A percentile compares a stretch with the other conserved stretches of the same genome.
These are phyloP conservation scores for Grammomys surdaster DNA, from an alignment of 2,113 vertebrate genomes.

Conservation along the genomic window DNA sequence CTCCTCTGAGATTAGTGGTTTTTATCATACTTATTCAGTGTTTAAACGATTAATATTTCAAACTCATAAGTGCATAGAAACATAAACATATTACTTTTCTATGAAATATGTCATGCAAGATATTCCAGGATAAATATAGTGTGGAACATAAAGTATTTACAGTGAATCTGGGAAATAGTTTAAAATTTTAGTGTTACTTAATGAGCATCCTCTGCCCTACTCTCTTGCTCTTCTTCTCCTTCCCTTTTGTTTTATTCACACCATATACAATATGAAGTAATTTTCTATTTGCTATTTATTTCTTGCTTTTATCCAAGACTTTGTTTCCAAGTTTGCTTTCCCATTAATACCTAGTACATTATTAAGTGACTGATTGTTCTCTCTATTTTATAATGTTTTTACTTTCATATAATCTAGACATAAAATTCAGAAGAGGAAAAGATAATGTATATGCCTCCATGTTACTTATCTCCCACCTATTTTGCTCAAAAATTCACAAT, in stretches of 20 bases:
- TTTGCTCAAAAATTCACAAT: background rate
- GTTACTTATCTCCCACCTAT: accelerated
- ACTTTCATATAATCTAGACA: background rate
- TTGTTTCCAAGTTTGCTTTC: background rate
- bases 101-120: slow-evolving; percentile 70
- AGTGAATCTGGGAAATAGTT: slow-evolving; percentile 8
- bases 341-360: background rate
- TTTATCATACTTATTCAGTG: slow-evolving; percentile 62
- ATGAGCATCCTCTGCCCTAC: background rate
- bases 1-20: slow-evolving; percentile 65
- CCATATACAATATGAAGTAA: background rate
- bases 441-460: background rate
- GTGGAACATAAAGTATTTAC: slow-evolving; percentile 47
- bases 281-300: background rate
- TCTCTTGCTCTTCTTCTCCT: background rate
- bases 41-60: slow-evolving; percentile 79
- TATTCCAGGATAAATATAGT: slow-evolving; percentile 23
- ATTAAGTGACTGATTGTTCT: background rate
- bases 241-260: no score
- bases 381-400: background rate
- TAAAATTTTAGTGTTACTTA: background rate
- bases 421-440: background rate
- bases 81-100: slow-evolving; percentile 60
- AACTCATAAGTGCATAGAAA: slow-evolving; percentile 70
- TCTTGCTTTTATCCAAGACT: background rate